phyloP scores from a whole-genome alignment of 2,888 invertebrate species.

The Eupithecia subfuscata region DNA sequence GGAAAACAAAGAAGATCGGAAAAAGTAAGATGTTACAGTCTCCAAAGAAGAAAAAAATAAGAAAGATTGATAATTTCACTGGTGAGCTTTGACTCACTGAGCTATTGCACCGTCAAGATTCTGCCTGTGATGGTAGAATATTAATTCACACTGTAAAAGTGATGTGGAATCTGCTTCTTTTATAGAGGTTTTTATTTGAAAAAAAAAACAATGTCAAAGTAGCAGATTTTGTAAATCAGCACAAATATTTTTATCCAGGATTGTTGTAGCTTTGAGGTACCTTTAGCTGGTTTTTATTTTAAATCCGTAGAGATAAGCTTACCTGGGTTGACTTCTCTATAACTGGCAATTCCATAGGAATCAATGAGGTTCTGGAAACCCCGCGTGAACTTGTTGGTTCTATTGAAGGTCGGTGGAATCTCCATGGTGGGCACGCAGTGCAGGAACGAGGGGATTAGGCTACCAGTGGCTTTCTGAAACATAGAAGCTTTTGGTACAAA shows the following conservation, averaged over 20 bases:
- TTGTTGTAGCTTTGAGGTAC: neutral
- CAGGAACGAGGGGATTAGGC: constrained; percentile 92
- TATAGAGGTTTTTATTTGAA: no score
- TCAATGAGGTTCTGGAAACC: constrained; percentile 95
- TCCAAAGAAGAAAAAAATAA: neutral
- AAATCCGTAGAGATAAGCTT: constrained; percentile 25
- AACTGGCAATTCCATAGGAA: constrained; percentile 93
- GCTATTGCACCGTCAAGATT: neutral
- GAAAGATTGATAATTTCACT: neutral
- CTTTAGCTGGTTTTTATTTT: no score
- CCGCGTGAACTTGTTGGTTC: constrained; percentile 92
- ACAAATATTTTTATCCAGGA: neutral
- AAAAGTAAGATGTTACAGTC: neutral
- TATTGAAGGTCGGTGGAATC: constrained; percentile 92
- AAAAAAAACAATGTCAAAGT: no score
- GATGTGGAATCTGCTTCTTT: no score
- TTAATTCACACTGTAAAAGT: neutral
- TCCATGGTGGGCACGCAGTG: constrained; percentile 90
- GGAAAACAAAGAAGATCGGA: neutral
- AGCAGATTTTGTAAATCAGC: no score
- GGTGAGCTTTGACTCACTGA: neutral
- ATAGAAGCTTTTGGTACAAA: neutral
- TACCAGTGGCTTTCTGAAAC: constrained; percentile 87
- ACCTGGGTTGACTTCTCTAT: constrained; percentile 94
- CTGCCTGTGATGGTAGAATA: neutral